Evolutionary conservation across 2,797 vertebrate species (phyloP), one percentile per base, ranked within the genome.

Genomic region (Pteropus rufus): DNA sequence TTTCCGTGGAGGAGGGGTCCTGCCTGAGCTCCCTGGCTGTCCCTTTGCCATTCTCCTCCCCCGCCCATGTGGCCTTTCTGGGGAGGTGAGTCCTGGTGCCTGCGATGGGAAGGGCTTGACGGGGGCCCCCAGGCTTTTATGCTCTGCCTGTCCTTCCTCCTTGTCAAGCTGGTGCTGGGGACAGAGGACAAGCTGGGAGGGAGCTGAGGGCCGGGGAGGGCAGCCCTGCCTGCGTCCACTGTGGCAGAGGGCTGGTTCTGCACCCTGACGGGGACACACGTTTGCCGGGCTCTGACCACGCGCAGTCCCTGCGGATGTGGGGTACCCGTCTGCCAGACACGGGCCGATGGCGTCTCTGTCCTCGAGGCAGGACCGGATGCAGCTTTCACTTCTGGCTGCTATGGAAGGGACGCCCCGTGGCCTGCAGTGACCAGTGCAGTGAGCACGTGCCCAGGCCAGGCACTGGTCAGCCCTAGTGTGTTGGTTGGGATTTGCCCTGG

Each of bases 261-360:
- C 2, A 3, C 49, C 19, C 39, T 23, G 18, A 12, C 0, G 31
- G n/a, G 65, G 41, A 6, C 0, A 0, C 0, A 6, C 3, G 0
- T 23, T n/a, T 12, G 18, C 14, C 31, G 54, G 72, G 10, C 10
- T 29, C 62, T 16, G 46, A 14, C 46, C 46, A 4, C 14, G 46
- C 15, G 10, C 31, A 0, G 7, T 24, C 29, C 16, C 46, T 0
- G 0, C 5, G 0, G 58, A 4, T 2, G 11, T 31, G 56, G 36
- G 46, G 44, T 2, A 49, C 46, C 46, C 14, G 14, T 14, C 46
- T 14, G 46, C 46, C 46, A 49, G 46, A 15, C 46, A 15, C 10
- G 11, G 15, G 58, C 7, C 1, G 1, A 0, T 0, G 26, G 49
- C 10, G 26, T 46, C 15, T 10, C 54, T 8, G 3, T n/a, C 29